Conservation (phyloP, 2,888 invertebrate genomes). For the Conops quadrifasciatus region DNA sequence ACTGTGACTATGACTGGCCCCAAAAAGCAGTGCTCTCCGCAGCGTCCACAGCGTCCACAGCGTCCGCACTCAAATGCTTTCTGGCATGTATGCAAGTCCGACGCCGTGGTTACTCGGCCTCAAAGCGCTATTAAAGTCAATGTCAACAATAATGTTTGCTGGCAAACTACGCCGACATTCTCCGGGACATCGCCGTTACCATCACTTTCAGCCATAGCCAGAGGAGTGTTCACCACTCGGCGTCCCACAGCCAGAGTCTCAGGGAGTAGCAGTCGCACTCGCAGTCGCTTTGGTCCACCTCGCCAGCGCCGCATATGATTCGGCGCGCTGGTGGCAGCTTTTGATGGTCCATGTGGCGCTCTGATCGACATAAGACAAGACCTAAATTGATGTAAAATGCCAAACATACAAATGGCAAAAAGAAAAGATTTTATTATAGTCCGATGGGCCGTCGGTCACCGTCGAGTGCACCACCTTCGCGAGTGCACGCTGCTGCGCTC, state of each 20-base stretch:
- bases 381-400: conserved; percentile 41
- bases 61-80: background rate
- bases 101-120: conserved; percentile 8
- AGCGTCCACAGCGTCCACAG: no score
- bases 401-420: conserved; percentile 23
- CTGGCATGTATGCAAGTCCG: background rate
- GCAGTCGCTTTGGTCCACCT: conserved; percentile 33
- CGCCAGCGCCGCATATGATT: conserved; percentile 18
- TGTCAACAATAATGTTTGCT: conserved; percentile 19
- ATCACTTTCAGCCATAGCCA: background rate
- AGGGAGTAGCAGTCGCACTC: conserved; percentile 5
- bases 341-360: conserved; percentile 39
- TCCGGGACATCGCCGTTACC: background rate
- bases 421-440: conserved; percentile 38
- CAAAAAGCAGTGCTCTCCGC: no score
- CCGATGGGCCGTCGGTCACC: conserved; percentile 10
- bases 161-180: background rate
- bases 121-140: conserved; percentile 28
- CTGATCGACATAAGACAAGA: conserved; percentile 42
- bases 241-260: conserved; percentile 8
- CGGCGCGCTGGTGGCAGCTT: conserved; percentile 16
- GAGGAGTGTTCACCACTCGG: background rate
- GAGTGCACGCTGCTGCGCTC: background rate
- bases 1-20: no score
- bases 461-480: background rate